phyloP scores from a whole-genome alignment of 1,140 invertebrate species.

The Listronotus oregonensis region DNA sequence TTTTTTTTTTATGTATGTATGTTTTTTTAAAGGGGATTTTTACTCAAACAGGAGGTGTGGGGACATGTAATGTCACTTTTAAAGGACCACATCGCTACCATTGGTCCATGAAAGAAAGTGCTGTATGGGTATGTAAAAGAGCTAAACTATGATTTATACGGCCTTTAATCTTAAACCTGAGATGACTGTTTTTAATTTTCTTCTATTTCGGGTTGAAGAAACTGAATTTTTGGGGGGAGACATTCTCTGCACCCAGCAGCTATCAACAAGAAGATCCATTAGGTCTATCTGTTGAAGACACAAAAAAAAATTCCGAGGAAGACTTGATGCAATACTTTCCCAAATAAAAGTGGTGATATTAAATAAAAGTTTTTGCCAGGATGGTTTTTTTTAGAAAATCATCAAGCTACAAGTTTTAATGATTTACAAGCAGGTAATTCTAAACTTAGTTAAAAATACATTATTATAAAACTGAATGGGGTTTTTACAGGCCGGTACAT shows the following conservation, averaged over 20 bases:
- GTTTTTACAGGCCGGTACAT: slow-evolving; percentile 39
- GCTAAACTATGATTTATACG: no score
- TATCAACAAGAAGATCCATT: slow-evolving; percentile 92
- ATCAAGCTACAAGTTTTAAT: slow-evolving; percentile 89
- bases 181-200: not conserved
- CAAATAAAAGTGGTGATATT: slow-evolving; percentile 85
- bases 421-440: slow-evolving; percentile 79
- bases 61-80: slow-evolving; percentile 95
- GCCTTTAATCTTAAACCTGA: not conserved
- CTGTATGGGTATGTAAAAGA: slow-evolving; percentile 79
- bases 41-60: slow-evolving; percentile 87
- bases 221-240: slow-evolving; percentile 79
- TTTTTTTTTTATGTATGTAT: no score
- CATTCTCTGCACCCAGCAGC: slow-evolving; percentile 79
- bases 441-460: slow-evolving; percentile 48
- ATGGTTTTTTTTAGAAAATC: slow-evolving; percentile 96
- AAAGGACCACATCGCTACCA: slow-evolving; percentile 71
- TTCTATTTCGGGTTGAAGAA: slow-evolving; percentile 86
- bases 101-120: slow-evolving; percentile 96
- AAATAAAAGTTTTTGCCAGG: slow-evolving; percentile 91
- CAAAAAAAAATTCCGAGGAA: slow-evolving; percentile 89
- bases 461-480: slow-evolving; percentile 18
- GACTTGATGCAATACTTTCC: slow-evolving; percentile 90
- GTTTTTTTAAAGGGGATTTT: slow-evolving; percentile 75
- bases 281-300: slow-evolving; percentile 91